Percentiles rank a stretch among this genome's conserved stretches.
Conservation (phyloP, 2,888 invertebrate genomes). For the Prosopocoilus inquinatus region DNA sequence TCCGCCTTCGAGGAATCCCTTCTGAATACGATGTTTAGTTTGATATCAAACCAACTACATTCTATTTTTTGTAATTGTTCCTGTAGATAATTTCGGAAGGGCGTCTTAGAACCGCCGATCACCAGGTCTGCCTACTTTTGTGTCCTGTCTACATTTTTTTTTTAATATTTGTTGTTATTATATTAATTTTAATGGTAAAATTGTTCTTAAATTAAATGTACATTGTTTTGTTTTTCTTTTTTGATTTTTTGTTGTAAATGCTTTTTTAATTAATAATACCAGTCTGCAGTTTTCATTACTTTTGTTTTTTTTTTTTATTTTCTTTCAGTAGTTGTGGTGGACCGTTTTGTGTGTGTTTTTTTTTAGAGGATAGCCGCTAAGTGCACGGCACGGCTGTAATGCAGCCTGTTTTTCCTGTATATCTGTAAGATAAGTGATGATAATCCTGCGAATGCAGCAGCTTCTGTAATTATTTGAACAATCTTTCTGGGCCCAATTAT, state of each 20-base stretch:
- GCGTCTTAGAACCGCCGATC: constrained; percentile 5
- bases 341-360: not conserved
- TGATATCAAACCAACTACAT: constrained; percentile 38
- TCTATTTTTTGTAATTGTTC: constrained; percentile 48
- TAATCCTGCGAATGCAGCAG: constrained; percentile 41
- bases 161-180: constrained; percentile 66
- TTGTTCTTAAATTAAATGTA: constrained; percentile 74
- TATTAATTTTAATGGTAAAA: constrained; percentile 65
- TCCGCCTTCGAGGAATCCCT: constrained; percentile 7
- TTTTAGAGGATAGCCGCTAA: constrained; percentile 6
- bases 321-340: constrained; percentile 11
- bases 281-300: constrained; percentile 67
- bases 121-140: constrained; percentile 2
- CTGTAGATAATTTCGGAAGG: constrained; percentile 25
- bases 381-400: constrained; percentile 44
- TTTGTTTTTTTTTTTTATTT: constrained; percentile 56
- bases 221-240: constrained; percentile 74
- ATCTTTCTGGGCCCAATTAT: constrained; percentile 53
- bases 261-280: constrained; percentile 72
- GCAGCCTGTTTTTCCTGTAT: constrained; percentile 18
- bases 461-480: constrained; percentile 48
- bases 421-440: constrained; percentile 39
- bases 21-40: constrained; percentile 16
- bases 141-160: constrained; percentile 51
- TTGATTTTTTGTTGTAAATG: constrained; percentile 74